Evolutionary conservation across 2,797 vertebrate genomes (phyloP).

Genomic region (Psittacula derbiana): DNA sequence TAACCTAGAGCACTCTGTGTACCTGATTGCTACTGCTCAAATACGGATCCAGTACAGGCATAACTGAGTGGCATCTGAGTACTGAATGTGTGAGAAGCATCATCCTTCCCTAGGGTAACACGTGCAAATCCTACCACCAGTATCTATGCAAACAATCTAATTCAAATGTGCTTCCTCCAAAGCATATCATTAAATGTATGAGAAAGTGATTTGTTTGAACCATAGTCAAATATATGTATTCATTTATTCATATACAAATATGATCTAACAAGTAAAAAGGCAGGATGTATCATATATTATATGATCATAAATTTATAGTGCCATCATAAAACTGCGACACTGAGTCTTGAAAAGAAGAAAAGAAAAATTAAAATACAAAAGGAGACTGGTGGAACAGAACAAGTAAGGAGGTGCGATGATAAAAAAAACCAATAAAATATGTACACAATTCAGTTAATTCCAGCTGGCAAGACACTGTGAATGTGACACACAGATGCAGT

Average conservation of each 20-base stretch:
- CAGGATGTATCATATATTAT: background rate
- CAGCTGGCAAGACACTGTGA: background rate
- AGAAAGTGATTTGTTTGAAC: background rate
- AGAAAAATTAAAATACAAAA: background rate
- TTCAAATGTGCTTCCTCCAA: background rate
- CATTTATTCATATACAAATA: background rate
- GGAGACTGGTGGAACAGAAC: background rate
- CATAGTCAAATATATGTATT: background rate
- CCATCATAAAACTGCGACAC: background rate
- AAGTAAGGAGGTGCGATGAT: background rate
- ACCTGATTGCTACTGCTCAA: background rate
- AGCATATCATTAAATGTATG: background rate
- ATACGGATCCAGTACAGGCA: background rate
- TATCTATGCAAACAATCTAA: background rate
- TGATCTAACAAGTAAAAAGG: background rate
- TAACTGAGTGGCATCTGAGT: fast-evolving
- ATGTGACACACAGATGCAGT: background rate
- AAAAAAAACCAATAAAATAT: background rate
- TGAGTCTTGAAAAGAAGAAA: background rate
- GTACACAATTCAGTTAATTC: background rate
- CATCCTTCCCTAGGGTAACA: background rate
- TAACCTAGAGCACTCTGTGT: background rate
- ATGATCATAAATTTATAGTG: background rate
- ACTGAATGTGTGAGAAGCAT: background rate
- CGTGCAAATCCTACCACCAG: background rate